phyloP scores from a whole-genome alignment of 2,797 vertebrate species.

The Sebastes wilsoni region DNA sequence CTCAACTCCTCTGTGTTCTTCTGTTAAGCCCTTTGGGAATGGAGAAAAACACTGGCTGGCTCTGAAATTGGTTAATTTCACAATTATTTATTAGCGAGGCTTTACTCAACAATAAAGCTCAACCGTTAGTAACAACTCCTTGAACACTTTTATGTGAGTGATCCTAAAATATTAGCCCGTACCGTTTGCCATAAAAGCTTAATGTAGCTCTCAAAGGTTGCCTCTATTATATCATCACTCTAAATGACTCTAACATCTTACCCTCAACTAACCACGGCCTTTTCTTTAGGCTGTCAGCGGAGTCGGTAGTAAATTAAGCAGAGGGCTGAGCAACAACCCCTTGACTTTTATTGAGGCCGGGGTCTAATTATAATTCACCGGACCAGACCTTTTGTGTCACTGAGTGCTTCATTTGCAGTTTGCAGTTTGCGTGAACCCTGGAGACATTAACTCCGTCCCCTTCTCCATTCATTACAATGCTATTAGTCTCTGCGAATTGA shows the following conservation, averaged over 20 bases:
- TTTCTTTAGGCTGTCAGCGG: slow-evolving; percentile 78
- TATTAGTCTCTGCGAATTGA: slow-evolving; percentile 92
- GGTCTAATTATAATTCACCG: slow-evolving; percentile 89
- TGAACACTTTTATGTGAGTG: slow-evolving; percentile 26
- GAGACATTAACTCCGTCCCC: slow-evolving; percentile 88
- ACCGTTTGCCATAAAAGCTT: slow-evolving; percentile 27
- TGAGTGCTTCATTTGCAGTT: slow-evolving; percentile 90
- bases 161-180: slow-evolving; percentile 33
- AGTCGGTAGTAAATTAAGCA: slow-evolving; percentile 84
- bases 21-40: slow-evolving; percentile 22
- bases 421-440: slow-evolving; percentile 86
- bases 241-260: slow-evolving; percentile 43
- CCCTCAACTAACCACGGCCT: slow-evolving; percentile 37
- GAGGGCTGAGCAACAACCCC: slow-evolving; percentile 79
- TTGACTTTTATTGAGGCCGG: slow-evolving; percentile 90
- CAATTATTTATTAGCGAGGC: slow-evolving; percentile 39
- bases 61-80: slow-evolving; percentile 41
- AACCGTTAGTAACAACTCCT: slow-evolving; percentile 13
- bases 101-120: slow-evolving; percentile 30
- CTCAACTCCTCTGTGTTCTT: slow-evolving; percentile 34
- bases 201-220: slow-evolving; percentile 15
- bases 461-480: slow-evolving; percentile 90
- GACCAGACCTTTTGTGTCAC: slow-evolving; percentile 87
- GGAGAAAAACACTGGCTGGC: slow-evolving; percentile 9
- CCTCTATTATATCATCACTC: slow-evolving; percentile 46